Base-by-base conservation (phyloP, 2,888 invertebrate species). In the Anthrax anthrax region DNA sequence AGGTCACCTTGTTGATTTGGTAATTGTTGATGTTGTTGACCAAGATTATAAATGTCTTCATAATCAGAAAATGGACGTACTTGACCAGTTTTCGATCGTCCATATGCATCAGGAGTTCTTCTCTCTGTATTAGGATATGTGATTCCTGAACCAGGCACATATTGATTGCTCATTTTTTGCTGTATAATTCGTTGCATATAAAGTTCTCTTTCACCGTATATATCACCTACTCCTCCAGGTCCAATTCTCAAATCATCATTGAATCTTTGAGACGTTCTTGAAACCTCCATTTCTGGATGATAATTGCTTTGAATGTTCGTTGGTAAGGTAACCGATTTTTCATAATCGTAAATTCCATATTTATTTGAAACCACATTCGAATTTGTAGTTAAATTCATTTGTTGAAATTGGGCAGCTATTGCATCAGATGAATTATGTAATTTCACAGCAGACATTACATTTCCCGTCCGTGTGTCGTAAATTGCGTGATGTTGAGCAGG, bases 91-190 rank as follows among this genome's bases (percentile, higher is more conserved):
- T 73, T 73, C 2, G 82, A 79, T 51, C 84, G 70, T 2, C 86
- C 84, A 58, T 88, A 88, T 13, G 84, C 83, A 58, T 88, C 88
- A 0, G 87, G 87, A 1, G 87, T 87, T 53, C 87, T 73, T 54
- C 87, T 74, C 60, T 88, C 87, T 3, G 64, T 61, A 38, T 65
- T 66, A 6, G 61, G 57, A 50, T 60, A 56, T 12, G 45, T 16
- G 13, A 50, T 46, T 6, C 37, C 39, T 6, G 32, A 6, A 14
- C 18, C 37, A 38, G 55, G 53, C 36, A 51, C 51, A 18, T 55
- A 46, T 49, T 63, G 50, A 10, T 60, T 57, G 4, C 57, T 56
- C 38, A 58, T 61, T 16, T 63, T 60, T 42, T 64, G 62, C 37
- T 65, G 64, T 52, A 64, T 60, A n/a, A 64, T 49, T 56, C 63